Evolutionary conservation across 1,140 invertebrate species (phyloP), one percentile per base, ranked within the genome.

Genomic region (Phocides pigmalion): DNA sequence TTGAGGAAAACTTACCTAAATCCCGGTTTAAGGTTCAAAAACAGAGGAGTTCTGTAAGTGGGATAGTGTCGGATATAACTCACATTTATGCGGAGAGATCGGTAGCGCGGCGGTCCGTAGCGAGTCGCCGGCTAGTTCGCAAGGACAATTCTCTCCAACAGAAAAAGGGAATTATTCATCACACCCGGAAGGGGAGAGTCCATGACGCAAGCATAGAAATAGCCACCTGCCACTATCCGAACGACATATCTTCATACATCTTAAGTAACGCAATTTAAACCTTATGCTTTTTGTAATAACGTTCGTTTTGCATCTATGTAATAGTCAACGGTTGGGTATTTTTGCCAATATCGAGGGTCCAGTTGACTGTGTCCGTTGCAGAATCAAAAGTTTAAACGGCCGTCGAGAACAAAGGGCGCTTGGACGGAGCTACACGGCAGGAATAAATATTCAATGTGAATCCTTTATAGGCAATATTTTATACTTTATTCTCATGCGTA

Each of bases 351-450:
- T 64, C 61, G 72, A 87, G 87, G 89, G 89, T 89, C 87, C 87
- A 87, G 83, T 89, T 87, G 76, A 87, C 74, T 89, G 82, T 89
- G 83, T 82, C 80, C 84, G 85, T 86, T 87, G 89, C 89, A 87
- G 87, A 89, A 91, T 91, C 83, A 89, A 91, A 91, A 91, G 89
- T 91, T 91, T 91, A 91, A 91, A 91, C 89, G 89, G 85, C 75
- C 86, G 81, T 70, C 72, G 84, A 85, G 86, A 91, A 91, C 87
- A 91, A 91, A 89, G 84, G 83, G 70, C 72, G 78, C 62, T 84
- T 79, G 85, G 85, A 87, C 83, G 80, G 74, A 68, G 78, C 79
- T 76, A 72, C 81, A 80, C 72, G 76, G 68, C 72, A 71, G 79
- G 81, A 82, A 91, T 91, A 89, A 89, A 91, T 91, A 89, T 89